Percentiles rank a stretch among this genome's conserved stretches.
These are phyloP conservation scores for Triplophysa bombifrons DNA, from an alignment of 2,797 vertebrate species.

Conservation along the genomic window DNA sequence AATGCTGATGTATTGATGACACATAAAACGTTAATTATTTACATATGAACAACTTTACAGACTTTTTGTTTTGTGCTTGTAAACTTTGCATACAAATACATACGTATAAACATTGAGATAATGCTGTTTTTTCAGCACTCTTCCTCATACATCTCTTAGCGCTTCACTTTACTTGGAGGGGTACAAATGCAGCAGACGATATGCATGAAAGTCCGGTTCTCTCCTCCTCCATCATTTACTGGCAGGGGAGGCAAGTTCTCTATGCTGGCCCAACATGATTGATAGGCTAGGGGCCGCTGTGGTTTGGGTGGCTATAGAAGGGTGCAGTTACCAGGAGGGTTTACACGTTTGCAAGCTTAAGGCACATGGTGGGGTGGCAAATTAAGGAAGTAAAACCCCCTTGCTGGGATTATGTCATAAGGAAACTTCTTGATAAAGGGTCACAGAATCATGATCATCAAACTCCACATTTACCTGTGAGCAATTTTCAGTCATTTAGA, in stretches of 20 bases:
- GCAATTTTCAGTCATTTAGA: not conserved
- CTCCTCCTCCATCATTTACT: slow-evolving; percentile 84
- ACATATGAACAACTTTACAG: no score
- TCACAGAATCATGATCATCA: not conserved
- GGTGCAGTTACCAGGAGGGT: slow-evolving; percentile 53
- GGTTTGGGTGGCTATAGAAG: slow-evolving; percentile 64
- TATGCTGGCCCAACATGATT: slow-evolving; percentile 82
- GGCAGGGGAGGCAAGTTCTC: slow-evolving; percentile 79
- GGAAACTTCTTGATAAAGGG: slow-evolving; percentile 7
- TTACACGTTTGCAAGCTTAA: slow-evolving; percentile 71
- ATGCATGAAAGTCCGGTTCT: slow-evolving; percentile 73
- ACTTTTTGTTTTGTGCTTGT: no score
- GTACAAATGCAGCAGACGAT: slow-evolving; percentile 55
- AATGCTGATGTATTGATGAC: no score
- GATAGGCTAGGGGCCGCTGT: slow-evolving; percentile 80
- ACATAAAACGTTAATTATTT: no score
- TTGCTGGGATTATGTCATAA: slow-evolving; percentile 4
- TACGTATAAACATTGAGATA: no score
- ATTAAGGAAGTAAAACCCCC: slow-evolving; percentile 9
- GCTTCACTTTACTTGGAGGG: slow-evolving; percentile 37
- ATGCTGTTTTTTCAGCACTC: no score
- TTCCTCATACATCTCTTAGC: no score
- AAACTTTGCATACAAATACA: no score
- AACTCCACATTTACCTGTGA: not conserved
- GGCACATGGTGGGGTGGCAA: not conserved